Evolutionary conservation across 2,888 invertebrate genomes (phyloP), one percentile per base, ranked within the genome.

Genomic region (Artemia sinica): DNA sequence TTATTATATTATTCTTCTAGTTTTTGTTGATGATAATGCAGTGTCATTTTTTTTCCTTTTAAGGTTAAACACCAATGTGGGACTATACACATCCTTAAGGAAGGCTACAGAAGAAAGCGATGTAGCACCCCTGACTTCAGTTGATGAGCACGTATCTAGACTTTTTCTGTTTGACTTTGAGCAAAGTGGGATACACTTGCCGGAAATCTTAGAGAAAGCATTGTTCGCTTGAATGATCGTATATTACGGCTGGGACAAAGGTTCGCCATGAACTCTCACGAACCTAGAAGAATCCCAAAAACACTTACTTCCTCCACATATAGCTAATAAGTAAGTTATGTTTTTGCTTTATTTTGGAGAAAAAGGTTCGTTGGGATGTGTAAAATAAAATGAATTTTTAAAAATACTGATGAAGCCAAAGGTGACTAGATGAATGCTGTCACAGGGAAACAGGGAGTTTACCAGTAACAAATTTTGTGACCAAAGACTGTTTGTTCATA

Each of bases 91-190:
- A 73, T 85, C 87, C 0, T 78, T 98, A 69, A 83, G 84, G 69
- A 76, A 82, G 70, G 89, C 89, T 0, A 84, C 88, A 0, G 80
- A 83, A 70, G 79, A 82, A 6, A 88, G 88, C 1, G 94, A 95
- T 74, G 78, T 81, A 63, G 71, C 81, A 50, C 78, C 81, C 51
- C 85, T 84, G 10, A 84, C 82, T 10, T 83, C 84, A 0, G 85
- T 90, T 0, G 97, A 98, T 76, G 79, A 85, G 70, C 88, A 94
- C 76, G 89, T 97, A 0, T 86, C 89, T 0, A 83, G 87, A 74
- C 80, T 98, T 66, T 96, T 98, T 77, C 80, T 96, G 8, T 91
- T 93, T 77, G 97, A 98, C 78, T 98, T 98, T 79, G 95, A 98
- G 76, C 94, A 95, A 77, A 89, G 91, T 76, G 98, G 97, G 4